A percentile compares a stretch with the other conserved stretches of the same genome.
Conservation (phyloP, 2,797 vertebrate genomes). For the Characodon lateralis region DNA sequence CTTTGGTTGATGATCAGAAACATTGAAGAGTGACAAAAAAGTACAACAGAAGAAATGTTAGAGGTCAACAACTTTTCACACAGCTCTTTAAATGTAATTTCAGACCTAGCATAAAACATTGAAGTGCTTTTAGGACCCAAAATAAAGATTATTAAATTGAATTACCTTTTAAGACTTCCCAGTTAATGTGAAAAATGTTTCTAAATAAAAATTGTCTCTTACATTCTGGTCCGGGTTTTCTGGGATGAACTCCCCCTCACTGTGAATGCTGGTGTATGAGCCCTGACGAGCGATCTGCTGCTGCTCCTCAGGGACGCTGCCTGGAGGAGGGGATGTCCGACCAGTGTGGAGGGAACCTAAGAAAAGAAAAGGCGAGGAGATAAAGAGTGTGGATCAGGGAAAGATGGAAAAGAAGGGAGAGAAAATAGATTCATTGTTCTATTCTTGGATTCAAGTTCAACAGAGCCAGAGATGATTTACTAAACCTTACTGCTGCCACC, state of each 20-base stretch:
- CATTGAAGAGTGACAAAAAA: too few species aligned
- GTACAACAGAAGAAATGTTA: too few species aligned
- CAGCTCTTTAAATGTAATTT: not conserved
- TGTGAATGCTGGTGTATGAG: slow-evolving; percentile 95
- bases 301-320: slow-evolving; percentile 92
- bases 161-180: not conserved
- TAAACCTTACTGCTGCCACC: slow-evolving; percentile 53
- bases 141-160: not conserved
- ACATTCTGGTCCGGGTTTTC: slow-evolving; percentile 88
- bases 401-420: slow-evolving; percentile 34
- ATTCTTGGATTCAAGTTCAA: slow-evolving; percentile 59
- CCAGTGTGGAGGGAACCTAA: slow-evolving; percentile 91
- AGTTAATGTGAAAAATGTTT: not conserved
- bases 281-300: slow-evolving; percentile 94
- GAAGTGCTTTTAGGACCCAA: not conserved
- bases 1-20: too few species aligned
- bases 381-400: slow-evolving; percentile 29
- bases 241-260: slow-evolving; percentile 93
- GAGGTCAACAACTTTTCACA: too few species aligned
- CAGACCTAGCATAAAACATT: not conserved
- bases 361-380: not conserved
- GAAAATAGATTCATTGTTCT: slow-evolving; percentile 30
- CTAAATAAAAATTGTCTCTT: slow-evolving; percentile 53
- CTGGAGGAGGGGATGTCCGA: slow-evolving; percentile 89
- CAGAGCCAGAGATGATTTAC: slow-evolving; percentile 60